Evolutionary conservation across 1,140 invertebrate species (phyloP), one percentile per base, ranked within the genome.

Genomic region (Arctopsyche grandis): DNA sequence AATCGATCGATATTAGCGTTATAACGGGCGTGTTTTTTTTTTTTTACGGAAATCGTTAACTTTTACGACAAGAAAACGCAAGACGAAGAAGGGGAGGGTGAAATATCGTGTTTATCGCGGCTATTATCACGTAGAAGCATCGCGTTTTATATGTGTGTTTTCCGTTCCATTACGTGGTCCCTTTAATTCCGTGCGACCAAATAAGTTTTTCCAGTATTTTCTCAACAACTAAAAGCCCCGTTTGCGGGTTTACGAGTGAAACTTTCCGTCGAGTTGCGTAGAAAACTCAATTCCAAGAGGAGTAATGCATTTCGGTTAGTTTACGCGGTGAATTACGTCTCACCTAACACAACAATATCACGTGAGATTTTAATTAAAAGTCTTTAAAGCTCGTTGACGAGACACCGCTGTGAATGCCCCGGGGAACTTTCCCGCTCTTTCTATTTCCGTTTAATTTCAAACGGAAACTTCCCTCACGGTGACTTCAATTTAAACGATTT

Each of bases 281-380:
- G 29, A 38, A 38, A 38, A 38, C 29, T 38, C 29, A 38, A 38
- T 38, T 38, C 29, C 29, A 7, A 38, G 29, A 38, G 29, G 29
- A 38, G 7, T 38, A 38, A 38, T 38, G 29, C 29, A 60, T 60
- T 60, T 21, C 56, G 56, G 7, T 9, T 19, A 60, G 56, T 60
- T 26, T 22, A 38, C 29, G 29, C 29, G 29, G 29, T 38, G 29
- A 38, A 38, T 38, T 38, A 38, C 29, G 29, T 38, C 29, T 4
- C 29, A 38, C 29, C 29, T 38, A 38, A 1, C 29, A 38, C 29
- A 38, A 38, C 29, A 38, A 38, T 38, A 38, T 38, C 29, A 66
- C 22, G 63, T 22, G 21, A 66, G 22, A 21, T 26, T 24, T 66
- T 66, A 66, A 66, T 66, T 66, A 66, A 66, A 66, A 66, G 63